Percentiles rank a stretch among this genome's conserved stretches.
phyloP scores from a whole-genome alignment of 2,888 invertebrate species.

The Orthosia gracilis region DNA sequence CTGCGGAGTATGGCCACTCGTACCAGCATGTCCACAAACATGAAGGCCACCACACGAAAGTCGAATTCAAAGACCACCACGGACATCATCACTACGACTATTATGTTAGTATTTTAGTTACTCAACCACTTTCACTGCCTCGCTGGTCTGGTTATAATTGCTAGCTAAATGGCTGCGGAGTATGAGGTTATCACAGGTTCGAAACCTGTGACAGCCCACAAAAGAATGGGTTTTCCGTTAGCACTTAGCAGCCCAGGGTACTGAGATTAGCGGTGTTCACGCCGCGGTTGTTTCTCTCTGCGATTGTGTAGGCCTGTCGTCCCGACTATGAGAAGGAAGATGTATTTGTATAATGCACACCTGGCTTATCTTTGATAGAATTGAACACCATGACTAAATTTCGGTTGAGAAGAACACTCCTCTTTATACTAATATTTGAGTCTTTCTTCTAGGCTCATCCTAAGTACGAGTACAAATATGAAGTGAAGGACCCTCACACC shows the following conservation, averaged over 20 bases:
- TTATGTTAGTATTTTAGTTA: constrained; percentile 35
- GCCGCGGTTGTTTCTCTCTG: neutral
- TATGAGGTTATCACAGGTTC: neutral
- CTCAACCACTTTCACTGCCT: neutral
- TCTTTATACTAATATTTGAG: too few species aligned
- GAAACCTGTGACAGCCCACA: neutral
- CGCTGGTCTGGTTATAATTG: neutral
- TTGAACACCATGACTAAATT: neutral
- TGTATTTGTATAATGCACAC: too few species aligned
- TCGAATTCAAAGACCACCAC: constrained; percentile 48
- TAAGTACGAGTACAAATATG: constrained; percentile 83
- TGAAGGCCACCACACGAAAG: constrained; percentile 66
- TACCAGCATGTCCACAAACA: constrained; percentile 72
- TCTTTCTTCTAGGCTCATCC: constrained; percentile 68
- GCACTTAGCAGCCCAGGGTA: neutral
- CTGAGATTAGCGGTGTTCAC: neutral
- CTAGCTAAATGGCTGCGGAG: neutral
- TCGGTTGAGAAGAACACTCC: too few species aligned
- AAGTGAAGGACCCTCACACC: constrained; percentile 87
- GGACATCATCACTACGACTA: constrained; percentile 61
- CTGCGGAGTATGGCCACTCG: constrained; percentile 63
- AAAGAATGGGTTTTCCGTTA: too few species aligned
- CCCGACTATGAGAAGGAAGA: too few species aligned
- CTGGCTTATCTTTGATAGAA: neutral
- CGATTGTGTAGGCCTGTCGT: neutral